Conservation (phyloP, 2,888 invertebrate genomes). For the Mimachlamys varia region DNA sequence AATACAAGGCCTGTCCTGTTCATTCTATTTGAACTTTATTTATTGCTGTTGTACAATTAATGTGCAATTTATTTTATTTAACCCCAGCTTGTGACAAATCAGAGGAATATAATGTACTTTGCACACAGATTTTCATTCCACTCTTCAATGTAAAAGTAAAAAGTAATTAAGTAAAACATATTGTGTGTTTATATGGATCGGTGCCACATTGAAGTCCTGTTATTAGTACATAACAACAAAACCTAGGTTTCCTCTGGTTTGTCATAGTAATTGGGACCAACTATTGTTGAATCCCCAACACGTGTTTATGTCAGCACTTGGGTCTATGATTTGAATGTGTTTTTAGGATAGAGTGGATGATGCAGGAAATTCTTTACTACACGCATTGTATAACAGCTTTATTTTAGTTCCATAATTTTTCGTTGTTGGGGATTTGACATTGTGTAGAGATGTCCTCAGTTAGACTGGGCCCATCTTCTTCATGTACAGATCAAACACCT, state of each 20-base stretch:
- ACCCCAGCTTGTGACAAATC: background rate
- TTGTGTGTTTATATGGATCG: background rate
- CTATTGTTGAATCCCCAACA: slow-evolving; percentile 11
- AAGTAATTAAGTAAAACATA: background rate
- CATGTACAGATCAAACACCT: background rate
- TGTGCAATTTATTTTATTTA: slow-evolving; percentile 19
- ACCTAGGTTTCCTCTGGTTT: background rate
- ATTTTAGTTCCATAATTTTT: background rate
- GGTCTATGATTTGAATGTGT: background rate
- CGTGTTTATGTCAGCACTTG: background rate
- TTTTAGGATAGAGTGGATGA: background rate
- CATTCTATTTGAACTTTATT: background rate
- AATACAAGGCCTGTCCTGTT: background rate
- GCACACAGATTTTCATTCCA: background rate
- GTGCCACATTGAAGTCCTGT: background rate
- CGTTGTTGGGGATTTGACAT: background rate
- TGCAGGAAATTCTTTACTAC: background rate
- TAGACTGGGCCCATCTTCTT: background rate
- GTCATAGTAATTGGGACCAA: slow-evolving; percentile 21
- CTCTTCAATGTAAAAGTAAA: background rate
- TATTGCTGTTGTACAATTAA: background rate
- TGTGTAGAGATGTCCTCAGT: background rate
- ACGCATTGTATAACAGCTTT: background rate
- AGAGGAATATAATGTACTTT: background rate
- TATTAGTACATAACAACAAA: background rate